Percentiles rank a stretch among this genome's conserved stretches.
Conservation (phyloP, 2,797 vertebrate genomes). For the Sebastes aleutianus region DNA sequence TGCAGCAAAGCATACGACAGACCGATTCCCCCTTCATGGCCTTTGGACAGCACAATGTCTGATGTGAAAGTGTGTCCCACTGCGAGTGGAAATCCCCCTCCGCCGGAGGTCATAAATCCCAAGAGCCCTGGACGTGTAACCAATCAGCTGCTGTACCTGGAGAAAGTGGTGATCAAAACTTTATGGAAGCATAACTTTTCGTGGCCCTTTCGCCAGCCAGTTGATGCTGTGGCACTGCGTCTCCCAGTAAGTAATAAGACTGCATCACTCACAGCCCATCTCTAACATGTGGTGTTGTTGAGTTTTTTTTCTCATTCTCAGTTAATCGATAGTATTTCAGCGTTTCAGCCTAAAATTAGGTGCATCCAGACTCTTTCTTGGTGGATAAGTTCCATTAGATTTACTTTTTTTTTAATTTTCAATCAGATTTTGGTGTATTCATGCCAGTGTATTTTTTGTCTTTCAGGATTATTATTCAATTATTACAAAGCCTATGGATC, state of each 20-base stretch:
- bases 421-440: not conserved
- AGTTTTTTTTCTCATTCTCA: not conserved
- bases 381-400: not conserved
- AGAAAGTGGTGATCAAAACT: slow-evolving; percentile 87
- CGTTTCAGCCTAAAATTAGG: not conserved
- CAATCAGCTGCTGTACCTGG: slow-evolving; percentile 92
- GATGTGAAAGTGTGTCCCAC: slow-evolving; percentile 66
- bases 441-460: not conserved
- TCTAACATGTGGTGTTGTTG: not conserved
- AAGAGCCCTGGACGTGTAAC: slow-evolving; percentile 85
- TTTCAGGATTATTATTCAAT: slow-evolving; percentile 94
- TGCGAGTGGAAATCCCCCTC: slow-evolving; percentile 86
- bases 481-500: slow-evolving; percentile 93
- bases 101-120: slow-evolving; percentile 86
- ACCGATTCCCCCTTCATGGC: slow-evolving; percentile 16
- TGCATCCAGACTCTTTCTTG: not conserved
- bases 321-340: not conserved
- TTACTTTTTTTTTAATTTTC: not conserved
- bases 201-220: slow-evolving; percentile 94
- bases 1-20: not conserved
- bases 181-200: slow-evolving; percentile 91
- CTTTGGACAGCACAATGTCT: slow-evolving; percentile 79
- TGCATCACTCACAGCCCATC: not conserved
- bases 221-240: slow-evolving; percentile 88
- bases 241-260: slow-evolving; percentile 87